Conservation (phyloP, 2,113 vertebrate genomes). For the Myrmophylax atrothorax region DNA sequence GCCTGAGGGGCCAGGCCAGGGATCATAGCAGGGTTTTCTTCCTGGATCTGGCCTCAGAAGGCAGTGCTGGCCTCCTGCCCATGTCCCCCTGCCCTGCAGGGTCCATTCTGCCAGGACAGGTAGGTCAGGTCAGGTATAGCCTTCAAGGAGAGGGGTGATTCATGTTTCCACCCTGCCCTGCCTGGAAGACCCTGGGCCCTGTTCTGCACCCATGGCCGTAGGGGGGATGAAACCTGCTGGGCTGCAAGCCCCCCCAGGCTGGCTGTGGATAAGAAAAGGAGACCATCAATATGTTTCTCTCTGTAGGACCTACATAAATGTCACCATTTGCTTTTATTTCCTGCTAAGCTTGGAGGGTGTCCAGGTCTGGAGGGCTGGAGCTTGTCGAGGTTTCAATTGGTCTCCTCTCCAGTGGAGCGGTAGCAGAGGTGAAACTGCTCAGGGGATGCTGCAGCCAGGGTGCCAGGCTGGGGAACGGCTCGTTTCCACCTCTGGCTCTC, state of each 20-base stretch:
- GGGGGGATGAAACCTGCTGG: accelerated
- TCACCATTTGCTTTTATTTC: conserved; percentile 54
- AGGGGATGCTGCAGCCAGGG: accelerated
- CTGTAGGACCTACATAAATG: background rate
- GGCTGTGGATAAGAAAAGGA: background rate
- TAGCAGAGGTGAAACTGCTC: background rate
- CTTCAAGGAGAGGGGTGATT: background rate
- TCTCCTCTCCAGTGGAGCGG: background rate
- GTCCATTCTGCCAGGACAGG: background rate
- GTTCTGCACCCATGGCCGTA: accelerated
- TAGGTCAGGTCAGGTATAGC: background rate
- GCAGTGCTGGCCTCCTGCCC: background rate
- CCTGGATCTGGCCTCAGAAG: background rate
- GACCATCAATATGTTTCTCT: conserved; percentile 4
- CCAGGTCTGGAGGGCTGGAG: background rate
- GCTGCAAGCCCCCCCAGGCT: background rate
- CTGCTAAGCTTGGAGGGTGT: background rate
- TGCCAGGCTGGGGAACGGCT: accelerated
- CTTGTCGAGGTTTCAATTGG: background rate
- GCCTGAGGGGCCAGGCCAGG: background rate
- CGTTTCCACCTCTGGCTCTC: background rate
- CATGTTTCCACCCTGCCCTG: background rate
- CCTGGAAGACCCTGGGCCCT: background rate
- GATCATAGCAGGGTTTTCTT: background rate
- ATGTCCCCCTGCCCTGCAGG: background rate